Evolutionary conservation across 1,140 invertebrate genomes (phyloP).

Genomic region (Megalonaias nervosa): DNA sequence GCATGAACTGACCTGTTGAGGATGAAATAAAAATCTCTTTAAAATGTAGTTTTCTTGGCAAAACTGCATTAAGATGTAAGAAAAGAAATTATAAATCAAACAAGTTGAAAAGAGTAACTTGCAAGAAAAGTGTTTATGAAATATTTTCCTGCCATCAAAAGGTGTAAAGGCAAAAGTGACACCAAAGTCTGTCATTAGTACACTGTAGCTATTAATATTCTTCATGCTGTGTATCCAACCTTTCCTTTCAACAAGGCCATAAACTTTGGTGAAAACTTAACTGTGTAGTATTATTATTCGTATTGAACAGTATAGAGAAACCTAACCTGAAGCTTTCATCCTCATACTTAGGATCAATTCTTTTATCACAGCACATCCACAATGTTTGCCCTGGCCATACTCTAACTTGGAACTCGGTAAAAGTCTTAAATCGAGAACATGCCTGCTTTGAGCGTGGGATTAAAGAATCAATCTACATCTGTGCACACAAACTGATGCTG

Average conservation of each 20-base stretch:
- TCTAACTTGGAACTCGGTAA: no score
- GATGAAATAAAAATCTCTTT: no score
- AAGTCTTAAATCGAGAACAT: no score
- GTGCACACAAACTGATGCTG: no score
- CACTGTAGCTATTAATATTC: conserved; percentile 78
- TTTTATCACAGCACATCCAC: no score
- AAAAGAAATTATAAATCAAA: conserved; percentile 79
- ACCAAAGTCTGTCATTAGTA: conserved; percentile 79
- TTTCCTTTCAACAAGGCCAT: conserved; percentile 40
- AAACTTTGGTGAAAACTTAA: conserved; percentile 21
- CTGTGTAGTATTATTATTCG: no score
- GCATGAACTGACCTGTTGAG: conserved; percentile 48
- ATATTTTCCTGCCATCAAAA: conserved; percentile 35
- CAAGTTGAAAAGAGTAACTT: conserved; percentile 81
- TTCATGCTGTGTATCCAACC: conserved; percentile 72
- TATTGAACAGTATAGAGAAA: conserved; percentile 37
- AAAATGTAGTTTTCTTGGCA: no score
- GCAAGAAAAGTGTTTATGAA: conserved; percentile 49
- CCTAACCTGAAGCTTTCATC: not conserved
- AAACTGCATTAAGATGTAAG: conserved; percentile 12
- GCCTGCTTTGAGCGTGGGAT: no score
- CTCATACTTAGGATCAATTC: no score
- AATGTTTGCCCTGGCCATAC: no score
- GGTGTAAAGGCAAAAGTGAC: conserved; percentile 46
- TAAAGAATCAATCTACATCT: no score